A percentile compares a stretch with the other conserved stretches of the same genome.
These are phyloP conservation scores for Anadara kagoshimensis DNA, from an alignment of 1,140 invertebrate species.

Conservation along the genomic window DNA sequence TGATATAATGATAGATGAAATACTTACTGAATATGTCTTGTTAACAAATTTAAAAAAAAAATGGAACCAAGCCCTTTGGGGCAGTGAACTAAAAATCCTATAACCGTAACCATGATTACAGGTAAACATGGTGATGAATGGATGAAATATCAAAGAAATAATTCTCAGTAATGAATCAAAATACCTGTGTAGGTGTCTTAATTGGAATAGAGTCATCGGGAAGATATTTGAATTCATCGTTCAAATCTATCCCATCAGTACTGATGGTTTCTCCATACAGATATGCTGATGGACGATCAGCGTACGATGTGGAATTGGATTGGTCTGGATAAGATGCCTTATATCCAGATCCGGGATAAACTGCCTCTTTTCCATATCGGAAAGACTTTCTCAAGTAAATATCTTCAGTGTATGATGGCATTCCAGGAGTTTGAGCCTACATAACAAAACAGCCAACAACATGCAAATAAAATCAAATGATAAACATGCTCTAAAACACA, in stretches of 20 bases:
- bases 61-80: no score
- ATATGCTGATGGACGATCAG: conserved; percentile 20
- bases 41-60: no score
- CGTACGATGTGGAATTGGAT: conserved; percentile 12
- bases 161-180: neutral
- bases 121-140: no score
- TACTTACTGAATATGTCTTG: no score
- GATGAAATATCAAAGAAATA: no score
- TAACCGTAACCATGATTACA: no score
- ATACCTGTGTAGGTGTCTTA: conserved; percentile 10
- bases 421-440: conserved; percentile 22
- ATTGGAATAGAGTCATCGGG: conserved; percentile 60
- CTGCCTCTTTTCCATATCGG: conserved; percentile 47
- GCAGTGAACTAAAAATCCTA: no score
- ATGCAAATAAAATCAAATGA: neutral
- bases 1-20: no score
- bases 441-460: conserved; percentile 14
- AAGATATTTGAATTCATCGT: conserved; percentile 54
- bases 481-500: neutral
- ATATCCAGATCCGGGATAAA: conserved; percentile 42
- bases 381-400: conserved; percentile 61
- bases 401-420: conserved; percentile 54
- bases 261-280: conserved; percentile 33
- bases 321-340: conserved; percentile 36
- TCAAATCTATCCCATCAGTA: conserved; percentile 50